Evolutionary conservation across 2,113 vertebrate species (phyloP).

Genomic region (Sterna hirundo): DNA sequence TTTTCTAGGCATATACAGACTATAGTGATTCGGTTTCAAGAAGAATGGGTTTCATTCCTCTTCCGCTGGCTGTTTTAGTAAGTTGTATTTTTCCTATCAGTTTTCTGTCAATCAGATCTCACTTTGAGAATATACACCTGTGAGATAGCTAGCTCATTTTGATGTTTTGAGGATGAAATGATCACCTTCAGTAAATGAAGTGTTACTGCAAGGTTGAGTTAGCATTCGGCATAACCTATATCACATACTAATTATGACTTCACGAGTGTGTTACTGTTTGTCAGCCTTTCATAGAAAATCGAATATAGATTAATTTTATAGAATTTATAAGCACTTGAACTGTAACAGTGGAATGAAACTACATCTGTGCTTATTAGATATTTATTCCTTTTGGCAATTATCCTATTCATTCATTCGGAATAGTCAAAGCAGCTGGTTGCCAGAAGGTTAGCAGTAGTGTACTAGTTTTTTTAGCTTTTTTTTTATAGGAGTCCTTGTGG

Average conservation of each 20-base stretch:
- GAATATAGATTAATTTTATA: neutral
- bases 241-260: neutral
- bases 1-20: constrained; percentile 91
- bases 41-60: constrained; percentile 98
- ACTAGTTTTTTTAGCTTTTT: neutral
- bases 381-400: constrained; percentile 37
- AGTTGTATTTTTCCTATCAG: constrained; percentile 51
- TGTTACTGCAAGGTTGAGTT: neutral
- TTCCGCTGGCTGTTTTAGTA: constrained; percentile 94
- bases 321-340: neutral
- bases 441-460: neutral
- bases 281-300: neutral
- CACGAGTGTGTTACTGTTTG: neutral
- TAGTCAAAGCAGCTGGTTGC: constrained; percentile 56
- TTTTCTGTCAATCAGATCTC: neutral
- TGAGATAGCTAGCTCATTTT: neutral
- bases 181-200: neutral
- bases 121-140: neutral
- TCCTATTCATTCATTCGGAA: constrained; percentile 20
- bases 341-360: neutral
- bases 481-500: neutral
- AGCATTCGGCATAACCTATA: neutral
- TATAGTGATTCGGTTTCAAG: constrained; percentile 96
- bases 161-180: neutral
- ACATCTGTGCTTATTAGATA: constrained; percentile 23